phyloP scores from a whole-genome alignment of 2,888 invertebrate genomes.

The Athalia cordata region DNA sequence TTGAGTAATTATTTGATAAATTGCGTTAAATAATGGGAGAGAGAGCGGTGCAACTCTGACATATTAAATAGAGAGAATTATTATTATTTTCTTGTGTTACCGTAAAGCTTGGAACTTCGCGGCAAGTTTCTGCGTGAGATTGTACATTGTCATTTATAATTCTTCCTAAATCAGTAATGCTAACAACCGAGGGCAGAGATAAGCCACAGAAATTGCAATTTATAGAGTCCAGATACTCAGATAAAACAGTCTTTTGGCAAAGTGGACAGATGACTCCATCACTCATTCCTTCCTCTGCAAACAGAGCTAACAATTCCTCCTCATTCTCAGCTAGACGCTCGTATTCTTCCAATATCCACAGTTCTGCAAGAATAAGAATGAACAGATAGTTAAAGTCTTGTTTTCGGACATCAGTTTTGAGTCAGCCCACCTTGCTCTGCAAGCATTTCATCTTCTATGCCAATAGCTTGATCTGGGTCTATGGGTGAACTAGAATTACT shows the following conservation, averaged over 20 bases:
- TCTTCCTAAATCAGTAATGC: constrained; percentile 58
- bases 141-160: constrained; percentile 59
- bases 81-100: constrained; percentile 60
- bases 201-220: constrained; percentile 64
- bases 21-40: constrained; percentile 54
- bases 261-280: constrained; percentile 70
- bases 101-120: constrained; percentile 61
- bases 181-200: constrained; percentile 55
- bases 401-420: constrained; percentile 46
- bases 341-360: constrained; percentile 69
- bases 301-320: constrained; percentile 59
- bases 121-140: constrained; percentile 61
- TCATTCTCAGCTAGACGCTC: constrained; percentile 65
- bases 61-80: constrained; percentile 61
- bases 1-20: background rate
- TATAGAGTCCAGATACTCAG: constrained; percentile 54
- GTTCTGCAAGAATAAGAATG: constrained; percentile 55
- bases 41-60: constrained; percentile 63
- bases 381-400: constrained; percentile 28
- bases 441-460: constrained; percentile 61
- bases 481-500: constrained; percentile 43
- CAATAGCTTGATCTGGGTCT: constrained; percentile 60
- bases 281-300: constrained; percentile 59
- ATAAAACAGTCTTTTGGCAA: constrained; percentile 65
- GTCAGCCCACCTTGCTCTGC: constrained; percentile 62